A percentile compares a stretch with the other conserved stretches of the same genome.
These are phyloP conservation scores for Procapra przewalskii DNA, from an alignment of 2,113 vertebrate species.

Conservation along the genomic window DNA sequence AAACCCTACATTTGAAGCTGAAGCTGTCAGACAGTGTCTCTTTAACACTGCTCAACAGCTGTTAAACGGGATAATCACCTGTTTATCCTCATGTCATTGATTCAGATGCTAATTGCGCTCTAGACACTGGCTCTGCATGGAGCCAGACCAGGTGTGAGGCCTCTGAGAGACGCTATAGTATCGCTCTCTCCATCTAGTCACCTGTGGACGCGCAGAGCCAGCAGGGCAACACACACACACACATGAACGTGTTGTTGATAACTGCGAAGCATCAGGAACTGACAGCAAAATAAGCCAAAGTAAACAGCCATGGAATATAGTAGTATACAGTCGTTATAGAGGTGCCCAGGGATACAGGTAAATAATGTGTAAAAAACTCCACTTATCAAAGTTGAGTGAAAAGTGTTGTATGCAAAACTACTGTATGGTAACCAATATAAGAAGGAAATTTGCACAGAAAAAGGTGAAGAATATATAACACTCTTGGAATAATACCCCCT, in stretches of 20 bases:
- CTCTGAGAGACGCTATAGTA: slow-evolving; percentile 26
- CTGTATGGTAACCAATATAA: not conserved
- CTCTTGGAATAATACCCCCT: not conserved
- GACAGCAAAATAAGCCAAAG: not conserved
- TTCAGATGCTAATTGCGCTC: slow-evolving; percentile 80
- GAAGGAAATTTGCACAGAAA: not conserved
- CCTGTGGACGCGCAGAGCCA: not conserved
- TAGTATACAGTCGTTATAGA: not conserved
- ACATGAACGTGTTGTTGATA: not conserved
- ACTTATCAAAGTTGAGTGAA: not conserved
- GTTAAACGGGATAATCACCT: slow-evolving; percentile 78
- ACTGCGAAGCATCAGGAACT: slow-evolving; percentile 6
- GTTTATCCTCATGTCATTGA: slow-evolving; percentile 78
- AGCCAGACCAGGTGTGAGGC: slow-evolving; percentile 49
- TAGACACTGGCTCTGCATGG: slow-evolving; percentile 47
- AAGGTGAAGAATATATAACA: not conserved
- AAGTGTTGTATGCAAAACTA: not conserved
- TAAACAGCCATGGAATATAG: not conserved
- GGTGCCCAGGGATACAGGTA: not conserved
- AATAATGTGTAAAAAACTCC: not conserved
- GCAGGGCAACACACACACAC: slow-evolving; percentile 1
- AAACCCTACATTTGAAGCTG: slow-evolving; percentile 46
- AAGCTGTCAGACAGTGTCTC: slow-evolving; percentile 58
- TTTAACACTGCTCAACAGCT: slow-evolving; percentile 78
- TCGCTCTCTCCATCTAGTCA: slow-evolving; percentile 4